Conservation (phyloP, 1,140 invertebrate species). For the Hypsibius dujardini region DNA sequence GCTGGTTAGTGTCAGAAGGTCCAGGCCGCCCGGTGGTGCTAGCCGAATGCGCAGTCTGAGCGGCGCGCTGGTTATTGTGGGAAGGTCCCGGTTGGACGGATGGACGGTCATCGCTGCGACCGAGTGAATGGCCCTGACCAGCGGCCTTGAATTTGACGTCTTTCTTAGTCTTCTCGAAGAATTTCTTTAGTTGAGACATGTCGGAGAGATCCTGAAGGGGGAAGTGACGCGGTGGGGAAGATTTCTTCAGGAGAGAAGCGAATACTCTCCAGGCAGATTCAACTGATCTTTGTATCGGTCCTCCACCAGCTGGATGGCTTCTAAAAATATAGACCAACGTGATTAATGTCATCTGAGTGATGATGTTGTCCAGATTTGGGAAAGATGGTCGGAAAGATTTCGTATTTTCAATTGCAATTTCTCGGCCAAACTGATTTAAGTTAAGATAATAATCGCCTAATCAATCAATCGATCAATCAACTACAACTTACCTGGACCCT, state of each 20-base stretch:
- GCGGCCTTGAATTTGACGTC: constrained; percentile 72
- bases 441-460: no score
- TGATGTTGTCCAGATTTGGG: no score
- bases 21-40: constrained; percentile 18
- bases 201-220: constrained; percentile 12
- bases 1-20: constrained; percentile 47
- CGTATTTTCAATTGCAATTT: no score
- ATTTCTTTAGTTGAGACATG: constrained; percentile 72
- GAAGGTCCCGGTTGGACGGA: constrained; percentile 17
- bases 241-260: constrained; percentile 4
- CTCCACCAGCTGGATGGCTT: constrained; percentile 18
- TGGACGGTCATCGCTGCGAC: constrained; percentile 22
- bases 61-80: no score
- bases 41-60: constrained; percentile 1
- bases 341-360: no score
- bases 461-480: no score
- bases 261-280: constrained; percentile 20
- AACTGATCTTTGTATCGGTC: constrained; percentile 17
- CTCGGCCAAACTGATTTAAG: no score
- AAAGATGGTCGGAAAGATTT: no score
- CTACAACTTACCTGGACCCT: no score
- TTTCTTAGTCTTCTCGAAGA: constrained; percentile 67
- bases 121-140: constrained; percentile 60
- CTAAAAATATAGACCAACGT: neutral
- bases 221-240: neutral